Base-by-base conservation (phyloP, 2,113 vertebrate species). In the Nesoenas mayeri region DNA sequence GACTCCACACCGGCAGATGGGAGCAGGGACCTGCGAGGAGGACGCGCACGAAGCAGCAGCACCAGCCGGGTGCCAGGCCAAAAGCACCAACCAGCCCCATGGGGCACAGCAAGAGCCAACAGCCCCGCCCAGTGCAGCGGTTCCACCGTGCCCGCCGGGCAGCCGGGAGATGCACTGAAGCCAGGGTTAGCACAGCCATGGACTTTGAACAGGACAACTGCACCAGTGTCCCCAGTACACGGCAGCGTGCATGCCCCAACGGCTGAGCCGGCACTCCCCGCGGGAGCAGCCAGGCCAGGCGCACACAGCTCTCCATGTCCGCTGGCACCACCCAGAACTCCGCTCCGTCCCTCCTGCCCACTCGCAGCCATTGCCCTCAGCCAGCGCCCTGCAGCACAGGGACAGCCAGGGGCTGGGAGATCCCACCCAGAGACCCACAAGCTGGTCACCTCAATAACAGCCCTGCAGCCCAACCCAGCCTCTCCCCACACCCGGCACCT, bases 111-210 rank as follows among this genome's bases (percentile, higher is more conserved):
- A 0, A 75, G 69, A 64, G 50, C 25, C 31, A 79, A 51, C 4
- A 25, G 25, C 25, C 51, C 0, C 0, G 62, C 62, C 29, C 2
- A 1, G 28, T 4, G 2, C 19, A 42, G 34, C 0, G 0, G 15
- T 42, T n/a, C n/a, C 69, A 38, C 48, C 2, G 2, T 8, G 21
- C 29, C 15, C 62, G 60, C 9, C 9, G 18, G 36, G 34, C 71
- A 53, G n/a, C 21, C 1, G 3, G 29, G 51, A 77, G 19, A 56
- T 4, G 1, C 1, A 5, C 53, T 20, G 64, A 36, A 86, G 53
- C 28, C 53, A 61, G 16, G 9, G 61, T 21, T 9, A 61, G 28
- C 32, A 21, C 0, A 2, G 70, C 15, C 4, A 34, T 0, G 3
- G 40, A 22, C 58, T 50, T 29, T 12, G n/a, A 34, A 47, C 40